Evolutionary conservation across 2,888 invertebrate species (phyloP).

Genomic region (Luperina nickerlii): DNA sequence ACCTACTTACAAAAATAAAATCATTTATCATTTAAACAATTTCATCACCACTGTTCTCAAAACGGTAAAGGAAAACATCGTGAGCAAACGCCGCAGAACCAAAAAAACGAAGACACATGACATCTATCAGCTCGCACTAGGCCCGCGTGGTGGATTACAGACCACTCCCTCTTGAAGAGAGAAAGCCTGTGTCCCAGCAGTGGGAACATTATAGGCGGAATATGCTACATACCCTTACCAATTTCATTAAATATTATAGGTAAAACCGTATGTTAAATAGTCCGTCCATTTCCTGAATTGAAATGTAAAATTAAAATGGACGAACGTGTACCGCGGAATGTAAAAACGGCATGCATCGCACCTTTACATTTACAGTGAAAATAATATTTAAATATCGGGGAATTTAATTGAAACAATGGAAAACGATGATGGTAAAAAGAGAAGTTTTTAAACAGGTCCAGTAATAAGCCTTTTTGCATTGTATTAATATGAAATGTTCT

Average conservation of each 20-base stretch:
- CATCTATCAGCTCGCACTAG: not conserved
- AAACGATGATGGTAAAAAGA: constrained; percentile 1
- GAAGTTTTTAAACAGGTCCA: not conserved
- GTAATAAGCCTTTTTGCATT: not conserved
- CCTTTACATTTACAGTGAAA: constrained; percentile 39
- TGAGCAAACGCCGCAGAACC: not conserved
- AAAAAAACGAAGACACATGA: not conserved
- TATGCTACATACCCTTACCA: not conserved
- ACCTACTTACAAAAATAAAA: no score
- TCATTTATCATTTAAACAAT: no score
- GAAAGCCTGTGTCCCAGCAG: no score
- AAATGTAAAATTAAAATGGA: constrained; percentile 43
- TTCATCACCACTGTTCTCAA: no score
- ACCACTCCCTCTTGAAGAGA: not conserved
- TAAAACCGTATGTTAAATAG: constrained; percentile 26
- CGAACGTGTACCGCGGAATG: constrained; percentile 4
- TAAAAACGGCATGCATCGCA: constrained; percentile 14
- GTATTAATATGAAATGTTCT: not conserved
- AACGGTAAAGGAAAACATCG: not conserved
- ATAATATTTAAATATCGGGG: constrained; percentile 48
- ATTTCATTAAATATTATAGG: constrained; percentile 15
- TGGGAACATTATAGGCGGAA: not conserved
- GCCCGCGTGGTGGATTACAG: not conserved
- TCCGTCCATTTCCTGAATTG: constrained; percentile 20
- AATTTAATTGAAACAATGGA: constrained; percentile 34